Conservation (phyloP, 2,113 vertebrate genomes). For the Haliaeetus leucogaster region DNA sequence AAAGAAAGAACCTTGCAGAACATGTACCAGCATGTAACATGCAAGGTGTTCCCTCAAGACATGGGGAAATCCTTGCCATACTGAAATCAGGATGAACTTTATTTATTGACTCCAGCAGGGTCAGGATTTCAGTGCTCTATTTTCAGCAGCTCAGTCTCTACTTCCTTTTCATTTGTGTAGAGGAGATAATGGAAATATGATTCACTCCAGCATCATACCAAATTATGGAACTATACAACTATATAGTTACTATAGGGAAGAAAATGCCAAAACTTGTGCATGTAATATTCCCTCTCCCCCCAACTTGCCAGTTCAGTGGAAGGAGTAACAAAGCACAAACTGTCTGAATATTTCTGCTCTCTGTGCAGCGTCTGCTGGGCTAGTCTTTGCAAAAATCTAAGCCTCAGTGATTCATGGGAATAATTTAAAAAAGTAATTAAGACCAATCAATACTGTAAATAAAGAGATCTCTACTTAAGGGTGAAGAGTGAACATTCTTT, state of each 20-base stretch:
- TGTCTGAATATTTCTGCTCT: neutral
- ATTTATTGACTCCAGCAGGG: neutral
- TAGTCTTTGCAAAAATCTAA: neutral
- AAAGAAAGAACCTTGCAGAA: neutral
- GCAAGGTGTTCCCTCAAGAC: neutral
- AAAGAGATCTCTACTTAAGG: neutral
- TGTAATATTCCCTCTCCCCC: too few species aligned
- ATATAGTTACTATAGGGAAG: neutral
- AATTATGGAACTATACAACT: neutral
- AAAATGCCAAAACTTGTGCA: neutral
- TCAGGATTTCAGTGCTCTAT: neutral
- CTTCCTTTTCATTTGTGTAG: accelerated
- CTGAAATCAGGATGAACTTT: neutral
- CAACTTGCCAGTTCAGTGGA: neutral
- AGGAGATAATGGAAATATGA: neutral
- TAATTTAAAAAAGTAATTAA: neutral
- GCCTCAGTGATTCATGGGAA: neutral
- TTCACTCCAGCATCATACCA: neutral
- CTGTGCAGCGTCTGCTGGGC: neutral
- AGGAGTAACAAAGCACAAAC: neutral
- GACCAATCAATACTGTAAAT: neutral
- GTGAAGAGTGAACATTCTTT: neutral
- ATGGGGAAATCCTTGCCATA: accelerated
- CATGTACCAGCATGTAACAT: neutral
- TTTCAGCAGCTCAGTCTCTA: neutral